Base-by-base conservation (phyloP, 1,140 invertebrate genomes). In the Drosophila ohnishii region DNA sequence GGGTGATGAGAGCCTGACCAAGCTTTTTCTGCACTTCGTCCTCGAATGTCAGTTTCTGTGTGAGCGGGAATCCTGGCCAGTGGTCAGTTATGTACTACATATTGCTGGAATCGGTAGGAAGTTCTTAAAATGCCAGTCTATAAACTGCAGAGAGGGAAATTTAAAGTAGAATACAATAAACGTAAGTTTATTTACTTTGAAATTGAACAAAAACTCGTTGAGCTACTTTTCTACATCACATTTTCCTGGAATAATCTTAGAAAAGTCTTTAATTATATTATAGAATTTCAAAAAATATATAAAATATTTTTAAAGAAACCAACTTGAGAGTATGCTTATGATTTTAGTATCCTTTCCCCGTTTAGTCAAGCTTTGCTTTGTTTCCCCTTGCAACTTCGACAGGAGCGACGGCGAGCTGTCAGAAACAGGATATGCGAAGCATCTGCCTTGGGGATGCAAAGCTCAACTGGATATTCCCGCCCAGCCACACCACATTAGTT, bases 401-500 rank as follows among this genome's bases (percentile, higher is more conserved):
- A 13, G 13, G 11, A 14, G n/a, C n/a, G 13, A 14, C 22, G 8
- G 8, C 5, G 5, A 39, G 28, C 51, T 70, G 67, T 71, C 67
- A 70, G 53, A 32, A 37, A 67, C 67, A 71, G 14, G 55, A 25
- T 22, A 35, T 14, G 47, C 9, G 40, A 9, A 57, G 11, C n/a
- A 32, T 39, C 13, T 22, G 37, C 39, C 32, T 32, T 34, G 34
- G 32, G 40, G 14, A 39, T 28, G 9, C 35, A 0, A 10, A 37
- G 11, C 0, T 34, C 2, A 55, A 47, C 37, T 65, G 19, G 30
- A 32, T 19, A 50, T 63, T 22, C 53, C 25, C 9, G 10, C 13
- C 8, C 51, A 14, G 25, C 13, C 42, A 19, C 40, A 37, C 48
- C 35, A 50, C 59, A 64, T 51, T 67, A 65, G 61, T 16, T 35